A percentile compares a stretch with the other conserved stretches of the same genome.
These are phyloP conservation scores for Drosophila lowei DNA, from an alignment of 1,140 invertebrate species.

Conservation along the genomic window DNA sequence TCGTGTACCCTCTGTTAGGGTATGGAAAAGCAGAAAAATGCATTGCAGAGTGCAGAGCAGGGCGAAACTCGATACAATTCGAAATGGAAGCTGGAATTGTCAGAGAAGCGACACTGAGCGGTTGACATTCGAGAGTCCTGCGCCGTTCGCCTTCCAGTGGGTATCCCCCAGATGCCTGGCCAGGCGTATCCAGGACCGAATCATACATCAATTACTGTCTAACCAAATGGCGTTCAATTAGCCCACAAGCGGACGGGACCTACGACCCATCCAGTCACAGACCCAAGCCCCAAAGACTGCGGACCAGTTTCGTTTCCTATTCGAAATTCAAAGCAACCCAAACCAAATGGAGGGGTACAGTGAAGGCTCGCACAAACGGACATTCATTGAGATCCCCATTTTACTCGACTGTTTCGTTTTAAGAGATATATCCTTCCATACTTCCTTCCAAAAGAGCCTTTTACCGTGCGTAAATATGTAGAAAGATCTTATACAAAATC, in stretches of 20 bases:
- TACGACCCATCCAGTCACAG: neutral
- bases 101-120: slow-evolving; percentile 9
- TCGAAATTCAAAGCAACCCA: slow-evolving; percentile 57
- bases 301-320: slow-evolving; percentile 25
- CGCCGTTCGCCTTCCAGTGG: neutral
- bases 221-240: slow-evolving; percentile 78
- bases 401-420: too few species aligned
- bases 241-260: slow-evolving; percentile 43
- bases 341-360: slow-evolving; percentile 11
- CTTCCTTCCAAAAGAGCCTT: too few species aligned
- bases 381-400: too few species aligned
- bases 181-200: slow-evolving; percentile 39
- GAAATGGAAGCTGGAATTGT: slow-evolving; percentile 11
- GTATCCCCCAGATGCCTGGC: slow-evolving; percentile 38
- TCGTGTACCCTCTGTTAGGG: too few species aligned
- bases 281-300: neutral
- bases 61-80: slow-evolving; percentile 17
- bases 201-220: slow-evolving; percentile 79
- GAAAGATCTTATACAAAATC: too few species aligned
- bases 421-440: too few species aligned
- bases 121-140: slow-evolving; percentile 45
- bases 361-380: neutral
- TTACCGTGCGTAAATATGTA: too few species aligned
- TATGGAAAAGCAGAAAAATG: slow-evolving; percentile 14
- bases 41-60: slow-evolving; percentile 30